Percentiles rank a stretch among this genome's conserved stretches.
Conservation (phyloP, 2,113 vertebrate species). For the Madoqua kirkii region DNA sequence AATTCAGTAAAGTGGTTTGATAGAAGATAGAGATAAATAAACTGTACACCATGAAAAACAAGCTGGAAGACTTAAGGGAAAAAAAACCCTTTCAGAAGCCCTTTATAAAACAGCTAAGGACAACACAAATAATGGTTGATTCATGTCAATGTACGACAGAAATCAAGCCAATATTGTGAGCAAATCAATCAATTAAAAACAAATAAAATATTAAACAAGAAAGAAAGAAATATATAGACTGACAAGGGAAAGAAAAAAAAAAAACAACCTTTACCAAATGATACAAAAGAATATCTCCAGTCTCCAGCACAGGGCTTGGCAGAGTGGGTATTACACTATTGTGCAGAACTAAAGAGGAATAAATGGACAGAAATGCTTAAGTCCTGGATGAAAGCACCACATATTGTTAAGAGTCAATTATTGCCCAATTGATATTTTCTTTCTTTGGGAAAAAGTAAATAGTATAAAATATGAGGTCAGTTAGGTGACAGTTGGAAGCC, state of each 20-base stretch:
- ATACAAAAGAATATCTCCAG: not conserved
- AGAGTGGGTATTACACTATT: not conserved
- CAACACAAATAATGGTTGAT: not conserved
- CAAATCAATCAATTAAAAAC: not conserved
- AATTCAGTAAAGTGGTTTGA: conserved; percentile 42
- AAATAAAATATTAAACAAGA: not conserved
- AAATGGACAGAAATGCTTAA: not conserved
- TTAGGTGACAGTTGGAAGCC: not conserved
- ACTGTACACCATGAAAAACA: conserved; percentile 8
- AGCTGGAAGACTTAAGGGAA: conserved; percentile 2
- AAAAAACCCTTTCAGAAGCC: conserved; percentile 19
- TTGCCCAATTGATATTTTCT: not conserved
- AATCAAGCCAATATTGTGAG: not conserved
- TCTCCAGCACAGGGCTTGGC: not conserved
- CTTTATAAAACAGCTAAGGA: conserved; percentile 27
- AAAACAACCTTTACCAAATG: not conserved
- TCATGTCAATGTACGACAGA: not conserved
- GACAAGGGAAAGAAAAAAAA: not conserved
- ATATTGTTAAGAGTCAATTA: not conserved
- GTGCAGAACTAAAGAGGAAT: not conserved
- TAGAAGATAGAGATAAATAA: conserved; percentile 48
- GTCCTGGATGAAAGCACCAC: not conserved
- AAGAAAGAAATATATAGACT: not conserved
- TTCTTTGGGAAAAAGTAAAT: not conserved
- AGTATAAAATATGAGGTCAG: not conserved